Evolutionary conservation across 2,888 invertebrate species (phyloP).

Genomic region (Sinopyrophorus schimmeli): DNA sequence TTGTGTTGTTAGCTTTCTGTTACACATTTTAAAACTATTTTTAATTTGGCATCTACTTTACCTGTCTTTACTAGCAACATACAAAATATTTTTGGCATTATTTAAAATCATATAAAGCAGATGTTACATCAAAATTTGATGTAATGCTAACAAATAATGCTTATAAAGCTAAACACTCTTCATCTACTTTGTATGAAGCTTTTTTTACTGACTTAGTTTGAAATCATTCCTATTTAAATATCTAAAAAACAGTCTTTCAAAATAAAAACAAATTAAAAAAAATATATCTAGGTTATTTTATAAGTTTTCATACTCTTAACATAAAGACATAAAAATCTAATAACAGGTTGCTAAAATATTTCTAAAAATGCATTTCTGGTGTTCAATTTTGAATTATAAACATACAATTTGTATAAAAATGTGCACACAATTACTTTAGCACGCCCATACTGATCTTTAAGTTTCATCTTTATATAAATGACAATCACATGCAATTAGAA

Average conservation of each 20-base stretch:
- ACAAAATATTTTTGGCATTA: slow-evolving; percentile 5
- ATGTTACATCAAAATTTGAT: neutral
- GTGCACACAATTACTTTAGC: slow-evolving; percentile 6
- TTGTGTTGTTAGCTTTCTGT: neutral
- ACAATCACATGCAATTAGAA: slow-evolving; percentile 19
- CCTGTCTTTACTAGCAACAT: too few relatives aligned
- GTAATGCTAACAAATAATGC: neutral
- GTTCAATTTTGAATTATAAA: slow-evolving; percentile 14
- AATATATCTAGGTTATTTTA: slow-evolving; percentile 12
- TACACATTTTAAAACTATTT: neutral
- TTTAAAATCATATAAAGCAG: neutral
- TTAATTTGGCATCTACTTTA: neutral
- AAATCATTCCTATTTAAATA: slow-evolving; percentile 19
- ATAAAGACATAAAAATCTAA: slow-evolving; percentile 21
- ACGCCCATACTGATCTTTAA: too few relatives aligned
- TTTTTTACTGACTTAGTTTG: slow-evolving; percentile 30
- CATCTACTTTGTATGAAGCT: slow-evolving; percentile 7
- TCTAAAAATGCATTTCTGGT: slow-evolving; percentile 15
- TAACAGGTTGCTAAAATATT: slow-evolving; percentile 17
- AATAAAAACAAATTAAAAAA: slow-evolving; percentile 24
- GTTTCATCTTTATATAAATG: too few relatives aligned
- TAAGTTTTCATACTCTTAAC: slow-evolving; percentile 7
- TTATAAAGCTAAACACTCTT: neutral
- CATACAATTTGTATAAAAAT: slow-evolving; percentile 13
- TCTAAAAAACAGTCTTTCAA: slow-evolving; percentile 28